Evolutionary conservation across 2,113 vertebrate species (phyloP).

Genomic region (Cairina moschata): DNA sequence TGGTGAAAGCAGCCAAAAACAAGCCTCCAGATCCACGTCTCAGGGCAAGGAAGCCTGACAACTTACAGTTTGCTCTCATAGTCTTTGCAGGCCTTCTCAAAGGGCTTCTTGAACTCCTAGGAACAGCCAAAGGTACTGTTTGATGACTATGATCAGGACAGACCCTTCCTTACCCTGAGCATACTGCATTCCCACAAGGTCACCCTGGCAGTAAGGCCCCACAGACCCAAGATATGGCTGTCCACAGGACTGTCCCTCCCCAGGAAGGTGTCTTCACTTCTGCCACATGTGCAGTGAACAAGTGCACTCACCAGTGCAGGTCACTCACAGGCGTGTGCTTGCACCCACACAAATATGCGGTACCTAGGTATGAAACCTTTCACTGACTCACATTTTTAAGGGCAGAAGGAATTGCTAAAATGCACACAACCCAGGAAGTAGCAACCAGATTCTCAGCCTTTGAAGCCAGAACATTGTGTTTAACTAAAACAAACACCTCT

Average conservation of each 20-base stretch:
- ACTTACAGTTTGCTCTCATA: conserved; percentile 81
- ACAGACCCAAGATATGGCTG: neutral
- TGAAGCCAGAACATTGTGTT: neutral
- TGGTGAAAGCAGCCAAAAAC: neutral
- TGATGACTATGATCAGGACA: rapidly evolving
- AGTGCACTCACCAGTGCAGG: neutral
- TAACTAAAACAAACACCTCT: neutral
- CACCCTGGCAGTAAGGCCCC: neutral
- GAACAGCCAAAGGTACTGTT: neutral
- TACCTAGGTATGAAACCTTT: neutral
- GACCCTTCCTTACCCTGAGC: neutral
- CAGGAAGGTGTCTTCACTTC: neutral
- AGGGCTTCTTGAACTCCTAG: conserved; percentile 79
- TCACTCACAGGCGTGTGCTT: neutral
- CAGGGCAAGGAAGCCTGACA: neutral
- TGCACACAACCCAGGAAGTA: neutral
- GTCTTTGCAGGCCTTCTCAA: conserved; percentile 81
- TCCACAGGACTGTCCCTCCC: neutral
- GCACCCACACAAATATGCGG: neutral
- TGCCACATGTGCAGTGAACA: neutral
- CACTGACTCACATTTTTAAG: neutral
- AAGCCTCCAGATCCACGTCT: neutral
- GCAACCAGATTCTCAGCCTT: neutral
- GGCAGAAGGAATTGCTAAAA: neutral
- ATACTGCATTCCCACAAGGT: neutral